Evolutionary conservation across 64 coral and sea anemone genomes (phyloP).

Genomic region (Actinia equina): DNA sequence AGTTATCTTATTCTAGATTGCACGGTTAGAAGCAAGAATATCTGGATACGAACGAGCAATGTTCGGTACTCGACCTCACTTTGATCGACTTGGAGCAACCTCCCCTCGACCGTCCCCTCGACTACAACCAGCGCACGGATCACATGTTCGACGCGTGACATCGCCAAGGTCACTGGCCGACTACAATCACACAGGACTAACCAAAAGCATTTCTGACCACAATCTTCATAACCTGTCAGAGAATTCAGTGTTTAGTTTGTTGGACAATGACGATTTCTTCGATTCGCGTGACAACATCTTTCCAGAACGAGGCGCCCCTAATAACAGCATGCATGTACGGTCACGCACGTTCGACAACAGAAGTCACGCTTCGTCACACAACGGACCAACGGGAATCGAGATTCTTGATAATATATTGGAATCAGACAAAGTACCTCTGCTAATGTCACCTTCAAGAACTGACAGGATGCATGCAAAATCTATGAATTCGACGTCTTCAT

Average conservation of each 20-base stretch:
- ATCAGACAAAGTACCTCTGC: background rate
- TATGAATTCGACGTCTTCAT: constrained; percentile 3
- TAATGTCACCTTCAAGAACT: background rate
- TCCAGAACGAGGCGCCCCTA: background rate
- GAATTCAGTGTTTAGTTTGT: constrained; percentile 17
- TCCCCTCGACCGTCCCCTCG: constrained; percentile 16
- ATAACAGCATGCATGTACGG: background rate
- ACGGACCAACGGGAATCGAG: background rate
- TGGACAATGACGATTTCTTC: constrained; percentile 36
- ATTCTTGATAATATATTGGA: constrained; percentile 1
- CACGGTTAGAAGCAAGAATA: constrained; percentile 87
- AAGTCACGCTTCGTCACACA: background rate
- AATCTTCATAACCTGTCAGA: constrained; percentile 47
- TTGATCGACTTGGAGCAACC: constrained; percentile 33
- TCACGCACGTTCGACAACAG: constrained; percentile 1
- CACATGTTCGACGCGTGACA: constrained; percentile 81
- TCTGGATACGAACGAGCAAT: constrained; percentile 96
- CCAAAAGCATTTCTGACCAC: constrained; percentile 77
- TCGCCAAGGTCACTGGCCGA: constrained; percentile 54
- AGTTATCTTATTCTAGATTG: constrained; percentile 44
- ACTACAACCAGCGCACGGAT: background rate
- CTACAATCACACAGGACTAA: constrained; percentile 38
- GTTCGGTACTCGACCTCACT: constrained; percentile 66
- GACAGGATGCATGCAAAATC: background rate
- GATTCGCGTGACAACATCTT: constrained; percentile 4